Conservation (phyloP, 1,140 invertebrate species). For the Epicauta chinensis region DNA sequence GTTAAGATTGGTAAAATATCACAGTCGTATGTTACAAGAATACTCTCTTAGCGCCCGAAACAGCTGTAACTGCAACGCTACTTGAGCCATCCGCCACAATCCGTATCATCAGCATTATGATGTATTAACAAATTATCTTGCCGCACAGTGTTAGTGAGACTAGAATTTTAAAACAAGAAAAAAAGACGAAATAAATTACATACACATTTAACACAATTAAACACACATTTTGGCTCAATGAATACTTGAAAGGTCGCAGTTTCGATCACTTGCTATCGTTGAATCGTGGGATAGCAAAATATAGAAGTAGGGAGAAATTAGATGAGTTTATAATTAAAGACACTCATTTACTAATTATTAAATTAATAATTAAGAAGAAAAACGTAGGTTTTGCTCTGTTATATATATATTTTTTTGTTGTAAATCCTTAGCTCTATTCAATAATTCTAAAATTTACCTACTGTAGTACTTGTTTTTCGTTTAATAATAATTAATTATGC, state of each 20-base stretch:
- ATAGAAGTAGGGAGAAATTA: conserved; percentile 1
- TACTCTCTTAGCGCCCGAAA: conserved; percentile 38
- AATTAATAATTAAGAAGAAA: too few relatives aligned
- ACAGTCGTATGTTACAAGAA: conserved; percentile 35
- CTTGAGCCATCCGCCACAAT: conserved; percentile 24
- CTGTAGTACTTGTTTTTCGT: too few relatives aligned
- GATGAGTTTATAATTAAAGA: too few relatives aligned
- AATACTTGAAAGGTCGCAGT: conserved; percentile 13
- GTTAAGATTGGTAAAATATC: conserved; percentile 36
- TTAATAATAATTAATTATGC: too few relatives aligned
- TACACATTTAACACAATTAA: not conserved
- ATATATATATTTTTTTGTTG: too few relatives aligned
- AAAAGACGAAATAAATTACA: conserved; percentile 9
- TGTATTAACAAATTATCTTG: conserved; percentile 51
- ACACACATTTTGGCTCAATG: conserved; percentile 4
- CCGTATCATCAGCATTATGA: conserved; percentile 45
- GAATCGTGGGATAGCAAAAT: conserved; percentile 19
- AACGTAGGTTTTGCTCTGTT: too few relatives aligned
- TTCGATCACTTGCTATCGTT: conserved; percentile 14
- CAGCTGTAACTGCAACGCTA: conserved; percentile 40
- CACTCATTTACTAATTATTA: too few relatives aligned
- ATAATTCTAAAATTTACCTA: too few relatives aligned
- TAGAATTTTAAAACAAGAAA: conserved; percentile 39
- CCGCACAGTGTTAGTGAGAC: conserved; percentile 48
- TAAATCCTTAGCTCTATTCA: too few relatives aligned